These are phyloP conservation scores for Aphyosemion australe DNA, from an alignment of 2,113 vertebrate species.

Conservation along the genomic window DNA sequence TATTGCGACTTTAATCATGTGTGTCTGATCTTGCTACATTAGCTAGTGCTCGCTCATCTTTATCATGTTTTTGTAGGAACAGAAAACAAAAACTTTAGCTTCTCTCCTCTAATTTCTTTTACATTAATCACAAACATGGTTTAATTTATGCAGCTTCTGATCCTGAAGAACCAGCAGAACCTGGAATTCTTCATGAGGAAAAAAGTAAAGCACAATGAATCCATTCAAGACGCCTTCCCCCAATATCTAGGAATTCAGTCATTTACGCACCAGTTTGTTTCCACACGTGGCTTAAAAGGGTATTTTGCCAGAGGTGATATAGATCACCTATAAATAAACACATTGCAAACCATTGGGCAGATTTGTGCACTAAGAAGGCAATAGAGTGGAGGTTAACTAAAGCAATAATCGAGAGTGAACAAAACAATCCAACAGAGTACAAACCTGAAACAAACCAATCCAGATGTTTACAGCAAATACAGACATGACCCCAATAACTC, in stretches of 20 bases:
- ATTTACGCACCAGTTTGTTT: not conserved
- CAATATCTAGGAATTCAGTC: slow-evolving; percentile 11
- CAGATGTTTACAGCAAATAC: slow-evolving; percentile 17
- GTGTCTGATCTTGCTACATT: not conserved
- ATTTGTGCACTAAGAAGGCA: not conserved
- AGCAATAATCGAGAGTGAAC: slow-evolving; percentile 7
- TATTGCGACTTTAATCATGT: not conserved
- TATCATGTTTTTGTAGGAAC: too few relatives aligned
- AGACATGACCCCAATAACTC: slow-evolving; percentile 48
- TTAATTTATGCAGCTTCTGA: slow-evolving; percentile 17
- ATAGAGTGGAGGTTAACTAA: not conserved
- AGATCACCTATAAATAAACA: slow-evolving; percentile 12
- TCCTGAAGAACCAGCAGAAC: slow-evolving; percentile 7
- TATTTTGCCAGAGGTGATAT: not conserved
- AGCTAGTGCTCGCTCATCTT: too few relatives aligned
- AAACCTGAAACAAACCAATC: slow-evolving; percentile 22
- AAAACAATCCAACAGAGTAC: not conserved
- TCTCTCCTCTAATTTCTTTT: slow-evolving; percentile 11
- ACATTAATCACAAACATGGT: not conserved
- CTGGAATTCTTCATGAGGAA: not conserved
- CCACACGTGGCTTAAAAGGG: slow-evolving; percentile 5
- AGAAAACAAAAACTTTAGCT: too few relatives aligned
- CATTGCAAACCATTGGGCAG: not conserved
- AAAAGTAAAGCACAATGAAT: not conserved
- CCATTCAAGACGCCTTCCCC: slow-evolving; percentile 11